Base-by-base conservation (phyloP, 1,140 invertebrate species). In the Drosophila arizonae region DNA sequence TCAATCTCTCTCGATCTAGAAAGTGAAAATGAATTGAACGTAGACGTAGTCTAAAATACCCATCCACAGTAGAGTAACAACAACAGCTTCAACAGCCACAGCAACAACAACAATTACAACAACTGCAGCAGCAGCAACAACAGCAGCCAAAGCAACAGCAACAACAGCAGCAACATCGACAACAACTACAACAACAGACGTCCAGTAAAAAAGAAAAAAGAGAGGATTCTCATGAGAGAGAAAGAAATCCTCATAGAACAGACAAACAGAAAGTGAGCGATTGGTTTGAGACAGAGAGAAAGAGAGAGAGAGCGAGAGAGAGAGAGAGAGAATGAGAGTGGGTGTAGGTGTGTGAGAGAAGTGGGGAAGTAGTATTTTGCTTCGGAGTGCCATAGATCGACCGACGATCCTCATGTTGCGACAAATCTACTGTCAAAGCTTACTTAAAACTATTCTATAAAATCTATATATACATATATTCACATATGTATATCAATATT, bases 1-100 rank as follows among this genome's bases (percentile, higher is more conserved):
- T 88, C 84, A 79, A 88, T 87, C 84, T 87, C 84, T 86, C 84
- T 86, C 80, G 72, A 88, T 82, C 76, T 86, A 88, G 82, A 87
- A 88, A 87, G 68, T 87, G 79, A 87, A 82, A 79, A 71, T 88
- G 84, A 86, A 66, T 86, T 86, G 82, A 88, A 82, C 82, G 82
- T 86, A 87, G 81, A 84, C 81, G 81, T 86, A 86, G 82, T 88
- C 82, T 82, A 87, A 87, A 64, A 87, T 67, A 77, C 61, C 81
- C 85, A 77, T 76, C 82, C 57, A 62, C 56, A 68, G 51, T 73
- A 73, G 57, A 78, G 79, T 87, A 87, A 54, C 78, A 87, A 54
- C 78, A 77, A 69, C 80, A 68, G 33, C 79, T 67, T 48, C 68
- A 55, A 46, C 39, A 58, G 48, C 60, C 8, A n/a, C 52, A 17